Base-by-base conservation (phyloP, 2,888 invertebrate genomes). In the Ectemnius continuus region DNA sequence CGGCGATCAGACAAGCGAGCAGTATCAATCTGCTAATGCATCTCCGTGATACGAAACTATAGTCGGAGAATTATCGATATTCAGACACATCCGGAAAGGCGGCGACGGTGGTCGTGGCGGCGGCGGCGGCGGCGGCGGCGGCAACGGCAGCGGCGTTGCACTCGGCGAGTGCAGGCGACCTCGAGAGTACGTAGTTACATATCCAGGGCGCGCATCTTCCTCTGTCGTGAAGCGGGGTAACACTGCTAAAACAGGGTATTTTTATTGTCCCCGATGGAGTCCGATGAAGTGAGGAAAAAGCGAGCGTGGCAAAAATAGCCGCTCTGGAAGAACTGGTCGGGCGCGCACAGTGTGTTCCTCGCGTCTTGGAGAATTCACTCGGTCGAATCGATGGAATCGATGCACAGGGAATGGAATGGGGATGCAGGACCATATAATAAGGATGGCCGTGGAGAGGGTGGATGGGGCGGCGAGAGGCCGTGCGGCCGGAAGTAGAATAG, bases 21-120 rank as follows among this genome's bases (percentile, higher is more conserved):
- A 14, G n/a, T 52, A 52, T 52, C 52, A 52, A 52, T 52, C 52
- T 52, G n/a, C 52, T 52, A 52, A 52, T 52, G 52, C 52, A 52
- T 52, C 52, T 52, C 52, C 1, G 52, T 14, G 16, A 52, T 52
- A 52, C 16, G n/a, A 52, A 16, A 52, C 52, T 52, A 16, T 52
- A 52, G 14, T 16, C 52, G 16, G n/a, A 52, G 16, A 52, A 52
- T 52, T 52, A 52, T 52, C 52, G 52, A 52, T 52, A 52, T 52
- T 52, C 52, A 36, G 36, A 36, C 36, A 36, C 11, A 36, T 36
- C 36, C 36, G 36, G 36, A 11, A 36, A 36, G 36, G 11, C 36
- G 36, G 36, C 36, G 11, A 36, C 36, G 36, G 23, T 23, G 23
- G 23, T 23, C 23, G 23, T 3, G 23, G 23, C 2, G 23, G 23